Percentiles rank a stretch among this genome's conserved stretches.
These are phyloP conservation scores for Trachythela sp. DNA, from an alignment of 64 coral and sea anemone genomes.

Conservation along the genomic window DNA sequence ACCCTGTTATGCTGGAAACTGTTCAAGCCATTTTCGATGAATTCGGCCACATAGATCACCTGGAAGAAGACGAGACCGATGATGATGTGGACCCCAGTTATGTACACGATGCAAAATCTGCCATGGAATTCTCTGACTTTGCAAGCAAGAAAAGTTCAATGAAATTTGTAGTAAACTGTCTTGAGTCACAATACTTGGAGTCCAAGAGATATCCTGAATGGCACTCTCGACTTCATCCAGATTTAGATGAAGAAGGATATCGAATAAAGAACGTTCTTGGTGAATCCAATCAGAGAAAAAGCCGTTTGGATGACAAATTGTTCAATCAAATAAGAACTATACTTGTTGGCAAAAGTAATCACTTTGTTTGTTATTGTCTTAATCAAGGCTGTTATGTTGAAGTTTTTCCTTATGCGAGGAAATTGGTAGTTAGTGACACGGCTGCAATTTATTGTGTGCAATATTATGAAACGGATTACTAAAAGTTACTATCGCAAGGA, in stretches of 20 bases:
- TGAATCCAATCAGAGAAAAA: not conserved
- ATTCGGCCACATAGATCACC: not conserved
- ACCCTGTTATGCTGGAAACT: not conserved
- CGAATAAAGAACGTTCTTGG: too few species aligned
- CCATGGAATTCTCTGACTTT: not conserved
- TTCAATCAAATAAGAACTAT: not conserved
- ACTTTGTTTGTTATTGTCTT: not conserved
- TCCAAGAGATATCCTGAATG: too few species aligned
- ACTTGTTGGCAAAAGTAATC: not conserved
- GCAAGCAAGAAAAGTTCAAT: not conserved
- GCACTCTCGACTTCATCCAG: too few species aligned
- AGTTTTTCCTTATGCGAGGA: not conserved
- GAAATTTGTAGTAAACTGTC: too few species aligned
- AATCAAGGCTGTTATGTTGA: not conserved
- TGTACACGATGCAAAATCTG: not conserved
- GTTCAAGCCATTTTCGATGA: not conserved
- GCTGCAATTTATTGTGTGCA: not conserved
- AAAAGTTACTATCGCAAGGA: too few species aligned
- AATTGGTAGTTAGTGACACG: not conserved
- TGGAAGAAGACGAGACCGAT: not conserved
- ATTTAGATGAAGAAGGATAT: slow-evolving; percentile 17
- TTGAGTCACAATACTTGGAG: too few species aligned
- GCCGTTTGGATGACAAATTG: too few species aligned
- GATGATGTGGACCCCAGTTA: too few species aligned
- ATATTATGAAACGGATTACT: too few species aligned